Percentiles rank a stretch among this genome's conserved stretches.
phyloP scores from a whole-genome alignment of 2,797 vertebrate genomes.

The Phaenicophaeus curvirostris region DNA sequence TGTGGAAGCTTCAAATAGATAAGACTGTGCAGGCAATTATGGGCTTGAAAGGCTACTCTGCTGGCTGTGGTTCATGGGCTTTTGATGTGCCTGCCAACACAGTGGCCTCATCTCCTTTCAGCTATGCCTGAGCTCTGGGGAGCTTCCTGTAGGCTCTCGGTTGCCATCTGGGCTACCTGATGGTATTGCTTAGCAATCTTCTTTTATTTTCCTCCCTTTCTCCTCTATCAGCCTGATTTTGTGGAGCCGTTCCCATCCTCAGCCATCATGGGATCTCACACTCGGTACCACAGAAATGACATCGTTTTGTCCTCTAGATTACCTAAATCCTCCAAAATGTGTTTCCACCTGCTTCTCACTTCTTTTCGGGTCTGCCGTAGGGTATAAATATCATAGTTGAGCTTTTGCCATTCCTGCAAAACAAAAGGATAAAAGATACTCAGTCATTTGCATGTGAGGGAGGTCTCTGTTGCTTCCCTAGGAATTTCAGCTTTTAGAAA shows the following conservation, averaged over 20 bases:
- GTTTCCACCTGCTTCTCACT: conserved; percentile 87
- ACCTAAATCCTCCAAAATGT: conserved; percentile 90
- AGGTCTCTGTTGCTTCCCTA: background rate
- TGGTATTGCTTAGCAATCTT: background rate
- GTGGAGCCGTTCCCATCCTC: background rate
- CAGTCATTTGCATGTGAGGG: background rate
- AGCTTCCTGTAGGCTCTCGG: background rate
- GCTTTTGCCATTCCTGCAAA: conserved; percentile 91
- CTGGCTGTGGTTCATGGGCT: accelerated
- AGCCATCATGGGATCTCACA: accelerated
- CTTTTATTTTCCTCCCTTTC: background rate
- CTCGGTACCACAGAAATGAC: background rate
- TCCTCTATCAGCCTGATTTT: background rate
- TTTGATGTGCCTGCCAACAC: background rate
- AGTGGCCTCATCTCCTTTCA: accelerated
- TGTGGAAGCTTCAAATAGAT: background rate
- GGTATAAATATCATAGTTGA: conserved; percentile 91
- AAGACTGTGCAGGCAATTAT: background rate
- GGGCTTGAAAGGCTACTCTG: background rate
- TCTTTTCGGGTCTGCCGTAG: conserved; percentile 84
- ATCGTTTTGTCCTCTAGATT: conserved; percentile 38
- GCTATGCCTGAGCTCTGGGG: background rate
- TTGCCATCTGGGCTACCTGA: background rate
- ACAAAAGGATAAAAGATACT: background rate
- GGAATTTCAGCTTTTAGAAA: background rate